phyloP scores from a whole-genome alignment of 1,140 invertebrate genomes.

The Drosophila bocki region DNA sequence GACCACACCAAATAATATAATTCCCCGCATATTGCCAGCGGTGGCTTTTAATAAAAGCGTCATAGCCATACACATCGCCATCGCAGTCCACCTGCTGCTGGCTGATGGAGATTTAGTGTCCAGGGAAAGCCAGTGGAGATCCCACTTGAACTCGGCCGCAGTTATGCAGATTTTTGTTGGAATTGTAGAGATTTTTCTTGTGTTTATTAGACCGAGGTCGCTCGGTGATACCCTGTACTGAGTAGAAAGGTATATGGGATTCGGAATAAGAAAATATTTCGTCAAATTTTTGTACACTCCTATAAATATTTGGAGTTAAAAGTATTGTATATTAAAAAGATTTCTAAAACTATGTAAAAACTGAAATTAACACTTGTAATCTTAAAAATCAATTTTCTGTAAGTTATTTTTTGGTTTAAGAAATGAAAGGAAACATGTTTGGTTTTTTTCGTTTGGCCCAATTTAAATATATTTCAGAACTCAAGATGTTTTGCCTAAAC shows the following conservation, averaged over 20 bases:
- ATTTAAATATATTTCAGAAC: not conserved
- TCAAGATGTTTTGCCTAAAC: not conserved
- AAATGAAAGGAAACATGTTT: not conserved
- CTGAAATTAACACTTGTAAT: too few relatives aligned
- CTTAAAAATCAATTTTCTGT: too few relatives aligned
- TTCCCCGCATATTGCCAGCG: constrained; percentile 49
- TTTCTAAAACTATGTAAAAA: too few relatives aligned
- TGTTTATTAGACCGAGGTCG: constrained; percentile 69
- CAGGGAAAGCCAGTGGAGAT: constrained; percentile 25
- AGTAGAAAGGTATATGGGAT: not conserved
- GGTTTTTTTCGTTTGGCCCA: not conserved
- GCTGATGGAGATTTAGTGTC: constrained; percentile 63
- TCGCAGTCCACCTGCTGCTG: constrained; percentile 39
- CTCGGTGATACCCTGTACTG: not conserved
- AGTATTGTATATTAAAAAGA: too few relatives aligned
- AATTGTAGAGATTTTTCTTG: constrained; percentile 76
- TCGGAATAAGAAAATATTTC: too few relatives aligned
- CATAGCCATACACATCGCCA: constrained; percentile 6
- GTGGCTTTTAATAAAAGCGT: constrained; percentile 47
- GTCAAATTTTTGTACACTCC: too few relatives aligned
- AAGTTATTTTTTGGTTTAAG: not conserved
- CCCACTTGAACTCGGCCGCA: constrained; percentile 48
- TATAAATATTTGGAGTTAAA: too few relatives aligned
- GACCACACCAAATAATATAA: constrained; percentile 45
- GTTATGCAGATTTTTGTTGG: constrained; percentile 74